Conservation (phyloP, 2,113 vertebrate species). For the Microcebus murinus region DNA sequence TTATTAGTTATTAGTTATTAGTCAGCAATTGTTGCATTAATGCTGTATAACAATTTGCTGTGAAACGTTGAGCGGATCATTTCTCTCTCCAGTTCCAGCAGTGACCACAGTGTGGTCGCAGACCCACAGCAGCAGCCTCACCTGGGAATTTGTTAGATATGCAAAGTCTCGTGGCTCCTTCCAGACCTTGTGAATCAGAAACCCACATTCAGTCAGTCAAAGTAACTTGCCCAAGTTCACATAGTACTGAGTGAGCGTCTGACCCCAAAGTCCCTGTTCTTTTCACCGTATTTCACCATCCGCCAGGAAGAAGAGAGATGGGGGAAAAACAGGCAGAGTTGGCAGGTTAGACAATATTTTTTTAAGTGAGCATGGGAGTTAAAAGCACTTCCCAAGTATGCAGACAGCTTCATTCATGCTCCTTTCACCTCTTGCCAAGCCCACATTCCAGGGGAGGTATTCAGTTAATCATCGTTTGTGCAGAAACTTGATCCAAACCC, state of each 20-base stretch:
- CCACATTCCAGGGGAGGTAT: conserved; percentile 88
- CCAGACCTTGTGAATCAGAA: neutral
- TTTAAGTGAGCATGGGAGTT: conserved; percentile 57
- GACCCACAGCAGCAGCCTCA: neutral
- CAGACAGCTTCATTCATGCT: conserved; percentile 83
- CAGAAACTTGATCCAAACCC: conserved; percentile 87
- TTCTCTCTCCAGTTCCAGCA: neutral
- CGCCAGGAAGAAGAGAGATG: neutral
- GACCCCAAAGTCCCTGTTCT: neutral
- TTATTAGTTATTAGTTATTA: neutral
- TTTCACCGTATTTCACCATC: fast-evolving
- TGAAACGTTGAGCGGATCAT: neutral
- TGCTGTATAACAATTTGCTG: neutral
- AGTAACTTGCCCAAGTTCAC: neutral
- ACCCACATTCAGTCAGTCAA: neutral
- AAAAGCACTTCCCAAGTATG: conserved; percentile 77
- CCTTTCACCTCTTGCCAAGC: conserved; percentile 86
- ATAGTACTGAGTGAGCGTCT: neutral
- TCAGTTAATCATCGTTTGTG: conserved; percentile 86
- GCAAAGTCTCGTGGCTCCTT: neutral
- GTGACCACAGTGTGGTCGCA: neutral
- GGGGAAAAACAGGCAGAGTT: neutral
- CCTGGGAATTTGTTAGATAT: neutral
- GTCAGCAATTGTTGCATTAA: neutral
- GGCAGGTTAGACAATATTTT: neutral